A percentile compares a stretch with the other conserved stretches of the same genome.
phyloP scores from a whole-genome alignment of 2,888 invertebrate genomes.

The Habroteleia sp. region DNA sequence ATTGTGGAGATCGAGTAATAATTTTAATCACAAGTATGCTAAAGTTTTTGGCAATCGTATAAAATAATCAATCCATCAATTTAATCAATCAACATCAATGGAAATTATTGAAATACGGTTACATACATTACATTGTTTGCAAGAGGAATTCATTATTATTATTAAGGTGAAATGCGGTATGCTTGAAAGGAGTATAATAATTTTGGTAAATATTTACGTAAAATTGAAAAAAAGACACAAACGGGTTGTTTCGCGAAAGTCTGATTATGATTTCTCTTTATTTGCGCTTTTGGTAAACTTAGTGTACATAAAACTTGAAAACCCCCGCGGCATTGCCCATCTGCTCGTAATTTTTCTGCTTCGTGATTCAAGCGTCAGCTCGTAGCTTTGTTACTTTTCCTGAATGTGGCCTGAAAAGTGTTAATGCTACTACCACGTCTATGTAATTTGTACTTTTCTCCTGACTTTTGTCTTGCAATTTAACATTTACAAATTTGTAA shows the following conservation, averaged over 20 bases:
- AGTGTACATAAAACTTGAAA: conserved; percentile 17
- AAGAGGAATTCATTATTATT: no score
- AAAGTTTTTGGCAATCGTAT: no score
- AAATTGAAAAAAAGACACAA: conserved; percentile 13
- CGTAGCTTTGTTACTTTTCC: conserved; percentile 15
- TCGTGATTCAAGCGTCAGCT: conserved; percentile 10
- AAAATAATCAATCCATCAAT: no score
- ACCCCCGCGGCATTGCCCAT: conserved; percentile 12
- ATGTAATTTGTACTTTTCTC: conserved; percentile 1
- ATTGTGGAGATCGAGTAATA: no score
- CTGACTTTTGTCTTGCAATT: conserved; percentile 11
- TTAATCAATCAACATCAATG: no score
- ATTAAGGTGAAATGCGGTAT: no score
- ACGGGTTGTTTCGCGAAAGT: conserved; percentile 12
- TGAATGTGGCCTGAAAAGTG: conserved; percentile 13
- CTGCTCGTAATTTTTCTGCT: conserved; percentile 16
- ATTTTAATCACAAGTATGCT: no score
- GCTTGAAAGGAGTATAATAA: conserved; percentile 4
- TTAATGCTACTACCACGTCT: conserved; percentile 7
- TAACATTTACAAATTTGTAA: conserved; percentile 12
- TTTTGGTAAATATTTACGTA: conserved; percentile 10
- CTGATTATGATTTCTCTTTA: conserved; percentile 18
- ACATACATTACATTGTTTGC: no score
- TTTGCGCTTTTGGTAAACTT: conserved; percentile 22
- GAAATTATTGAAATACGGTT: no score